Evolutionary conservation across 2,113 vertebrate genomes (phyloP).

Genomic region (Riparia riparia): DNA sequence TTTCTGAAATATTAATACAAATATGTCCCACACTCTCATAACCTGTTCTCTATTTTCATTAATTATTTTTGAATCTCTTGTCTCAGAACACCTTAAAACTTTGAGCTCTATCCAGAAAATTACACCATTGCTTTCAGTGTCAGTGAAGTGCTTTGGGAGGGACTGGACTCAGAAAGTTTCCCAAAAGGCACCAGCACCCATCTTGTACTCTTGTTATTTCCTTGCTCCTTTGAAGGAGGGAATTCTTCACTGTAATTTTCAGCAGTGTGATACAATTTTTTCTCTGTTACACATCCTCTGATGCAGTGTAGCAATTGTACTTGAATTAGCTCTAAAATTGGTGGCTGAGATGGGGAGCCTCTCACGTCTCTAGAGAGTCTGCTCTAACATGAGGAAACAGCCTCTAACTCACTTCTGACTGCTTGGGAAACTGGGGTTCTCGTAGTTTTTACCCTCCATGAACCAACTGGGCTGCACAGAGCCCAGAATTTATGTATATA

Average conservation of each 20-base stretch:
- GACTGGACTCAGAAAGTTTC: background rate
- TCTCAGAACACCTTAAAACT: background rate
- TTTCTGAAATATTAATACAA: slow-evolving; percentile 46
- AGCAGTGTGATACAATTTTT: rapidly evolving
- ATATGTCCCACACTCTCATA: background rate
- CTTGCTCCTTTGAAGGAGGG: background rate
- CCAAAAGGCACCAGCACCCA: background rate
- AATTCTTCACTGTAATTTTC: background rate
- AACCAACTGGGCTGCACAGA: background rate
- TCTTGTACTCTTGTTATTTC: background rate
- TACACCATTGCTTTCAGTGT: background rate
- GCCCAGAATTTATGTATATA: background rate
- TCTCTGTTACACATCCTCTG: background rate
- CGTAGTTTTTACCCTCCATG: rapidly evolving
- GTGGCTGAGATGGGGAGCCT: background rate
- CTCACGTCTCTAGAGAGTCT: rapidly evolving
- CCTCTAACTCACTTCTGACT: background rate
- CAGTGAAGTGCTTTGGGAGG: slow-evolving; percentile 2
- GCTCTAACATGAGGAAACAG: background rate
- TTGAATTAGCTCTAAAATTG: background rate
- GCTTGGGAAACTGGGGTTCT: background rate
- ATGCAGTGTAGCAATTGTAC: background rate
- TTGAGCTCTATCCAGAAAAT: background rate
- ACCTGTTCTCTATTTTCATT: slow-evolving; percentile 6
- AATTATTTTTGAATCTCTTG: slow-evolving; percentile 25